Conservation (phyloP, 2,797 vertebrate species). For the Alouatta caraya region DNA sequence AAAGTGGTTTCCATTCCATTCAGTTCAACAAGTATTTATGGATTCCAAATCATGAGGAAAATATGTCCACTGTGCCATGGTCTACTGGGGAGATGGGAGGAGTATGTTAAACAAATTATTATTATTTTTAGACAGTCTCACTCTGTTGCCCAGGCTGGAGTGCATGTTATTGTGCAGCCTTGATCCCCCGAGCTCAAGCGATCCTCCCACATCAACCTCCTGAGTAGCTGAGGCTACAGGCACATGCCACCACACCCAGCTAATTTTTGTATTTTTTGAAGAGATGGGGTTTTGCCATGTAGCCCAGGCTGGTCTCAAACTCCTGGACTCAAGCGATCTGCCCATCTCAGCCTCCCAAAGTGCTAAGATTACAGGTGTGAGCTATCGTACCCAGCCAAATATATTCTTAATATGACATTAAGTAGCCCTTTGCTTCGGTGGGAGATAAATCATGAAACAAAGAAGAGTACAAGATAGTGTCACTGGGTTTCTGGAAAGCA, state of each 20-base stretch:
- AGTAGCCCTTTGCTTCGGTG: neutral
- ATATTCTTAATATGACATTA: slow-evolving; percentile 17
- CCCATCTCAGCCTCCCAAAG: neutral
- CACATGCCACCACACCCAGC: neutral
- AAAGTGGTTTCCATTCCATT: neutral
- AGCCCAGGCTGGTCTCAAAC: neutral
- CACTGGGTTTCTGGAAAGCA: neutral
- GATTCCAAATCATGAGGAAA: neutral
- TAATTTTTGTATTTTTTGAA: neutral
- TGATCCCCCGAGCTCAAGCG: too few relatives aligned
- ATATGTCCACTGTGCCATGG: neutral
- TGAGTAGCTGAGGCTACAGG: neutral
- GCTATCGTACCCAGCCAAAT: neutral
- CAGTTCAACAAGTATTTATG: neutral
- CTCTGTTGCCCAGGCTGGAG: neutral
- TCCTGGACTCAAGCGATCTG: neutral
- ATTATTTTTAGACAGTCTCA: too few relatives aligned
- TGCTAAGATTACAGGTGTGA: neutral
- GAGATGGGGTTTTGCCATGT: neutral
- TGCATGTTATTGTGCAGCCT: neutral
- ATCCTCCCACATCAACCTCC: neutral
- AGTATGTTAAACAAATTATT: neutral
- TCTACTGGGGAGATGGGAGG: neutral
- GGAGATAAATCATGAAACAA: neutral
- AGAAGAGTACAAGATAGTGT: neutral